These are phyloP conservation scores for Phrynocephalus forsythii DNA, from an alignment of 2,797 vertebrate genomes.

Conservation along the genomic window DNA sequence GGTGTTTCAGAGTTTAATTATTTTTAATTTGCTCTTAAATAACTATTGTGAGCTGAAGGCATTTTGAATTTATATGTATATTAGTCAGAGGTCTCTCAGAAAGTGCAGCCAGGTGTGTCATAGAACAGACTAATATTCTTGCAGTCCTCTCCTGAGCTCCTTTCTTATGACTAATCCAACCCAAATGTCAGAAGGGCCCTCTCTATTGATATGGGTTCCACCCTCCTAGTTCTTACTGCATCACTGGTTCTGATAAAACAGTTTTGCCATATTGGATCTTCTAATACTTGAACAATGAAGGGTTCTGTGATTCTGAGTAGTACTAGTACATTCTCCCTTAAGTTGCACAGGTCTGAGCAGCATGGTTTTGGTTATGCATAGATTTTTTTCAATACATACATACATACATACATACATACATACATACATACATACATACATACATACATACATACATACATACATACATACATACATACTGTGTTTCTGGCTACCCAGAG, in stretches of 20 bases:
- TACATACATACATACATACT: no score
- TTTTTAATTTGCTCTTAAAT: neutral
- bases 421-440: no score
- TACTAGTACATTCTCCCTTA: no score
- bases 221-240: neutral
- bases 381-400: no score
- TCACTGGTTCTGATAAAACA: neutral
- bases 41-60: neutral
- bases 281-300: neutral
- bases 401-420: no score
- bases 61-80: neutral
- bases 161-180: neutral
- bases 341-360: no score
- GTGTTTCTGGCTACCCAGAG: no score
- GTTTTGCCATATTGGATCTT: neutral
- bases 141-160: neutral
- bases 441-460: no score
- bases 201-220: neutral
- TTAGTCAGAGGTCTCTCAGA: neutral
- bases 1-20: neutral
- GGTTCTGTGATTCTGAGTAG: neutral
- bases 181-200: neutral
- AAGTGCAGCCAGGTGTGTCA: neutral
- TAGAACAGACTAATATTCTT: neutral
- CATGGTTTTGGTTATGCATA: no score